A percentile compares a stretch with the other conserved stretches of the same genome.
Conservation (phyloP, 2,888 invertebrate species). For the Drosophila eohydei region DNA sequence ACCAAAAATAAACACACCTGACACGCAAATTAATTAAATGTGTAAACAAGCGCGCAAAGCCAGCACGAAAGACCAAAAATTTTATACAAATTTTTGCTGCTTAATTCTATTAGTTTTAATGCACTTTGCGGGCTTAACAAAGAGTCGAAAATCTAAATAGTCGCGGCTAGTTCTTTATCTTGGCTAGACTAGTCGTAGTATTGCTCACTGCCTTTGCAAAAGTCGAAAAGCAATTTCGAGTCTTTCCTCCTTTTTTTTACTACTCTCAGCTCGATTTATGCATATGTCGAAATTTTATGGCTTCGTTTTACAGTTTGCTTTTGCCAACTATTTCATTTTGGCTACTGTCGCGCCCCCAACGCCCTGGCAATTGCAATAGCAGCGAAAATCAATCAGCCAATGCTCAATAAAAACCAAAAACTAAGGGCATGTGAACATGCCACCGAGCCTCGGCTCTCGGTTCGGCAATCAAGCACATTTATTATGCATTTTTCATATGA, state of each 20-base stretch:
- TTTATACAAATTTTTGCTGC: neutral
- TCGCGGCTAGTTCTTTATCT: neutral
- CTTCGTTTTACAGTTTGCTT: slow-evolving; percentile 18
- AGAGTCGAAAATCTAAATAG: neutral
- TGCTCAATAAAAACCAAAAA: slow-evolving; percentile 53
- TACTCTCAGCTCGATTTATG: slow-evolving; percentile 27
- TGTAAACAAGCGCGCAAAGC: slow-evolving; percentile 38
- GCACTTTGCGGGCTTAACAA: neutral
- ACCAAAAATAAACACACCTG: slow-evolving; percentile 34
- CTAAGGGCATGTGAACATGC: slow-evolving; percentile 53
- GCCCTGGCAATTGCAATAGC: slow-evolving; percentile 53
- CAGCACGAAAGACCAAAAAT: neutral
- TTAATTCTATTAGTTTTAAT: slow-evolving; percentile 14
- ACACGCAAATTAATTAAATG: slow-evolving; percentile 56
- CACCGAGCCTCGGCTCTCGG: slow-evolving; percentile 14
- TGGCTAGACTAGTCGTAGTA: neutral
- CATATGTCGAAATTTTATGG: slow-evolving; percentile 49
- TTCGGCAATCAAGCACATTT: slow-evolving; percentile 72
- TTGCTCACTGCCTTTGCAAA: neutral
- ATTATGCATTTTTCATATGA: slow-evolving; percentile 80
- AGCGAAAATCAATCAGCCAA: slow-evolving; percentile 67
- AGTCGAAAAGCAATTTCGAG: slow-evolving; percentile 21
- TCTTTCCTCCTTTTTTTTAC: slow-evolving; percentile 28
- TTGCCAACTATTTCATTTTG: slow-evolving; percentile 36
- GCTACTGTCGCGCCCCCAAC: slow-evolving; percentile 32